phyloP scores from a whole-genome alignment of 2,888 invertebrate species.

The Vandiemenella viatica region DNA sequence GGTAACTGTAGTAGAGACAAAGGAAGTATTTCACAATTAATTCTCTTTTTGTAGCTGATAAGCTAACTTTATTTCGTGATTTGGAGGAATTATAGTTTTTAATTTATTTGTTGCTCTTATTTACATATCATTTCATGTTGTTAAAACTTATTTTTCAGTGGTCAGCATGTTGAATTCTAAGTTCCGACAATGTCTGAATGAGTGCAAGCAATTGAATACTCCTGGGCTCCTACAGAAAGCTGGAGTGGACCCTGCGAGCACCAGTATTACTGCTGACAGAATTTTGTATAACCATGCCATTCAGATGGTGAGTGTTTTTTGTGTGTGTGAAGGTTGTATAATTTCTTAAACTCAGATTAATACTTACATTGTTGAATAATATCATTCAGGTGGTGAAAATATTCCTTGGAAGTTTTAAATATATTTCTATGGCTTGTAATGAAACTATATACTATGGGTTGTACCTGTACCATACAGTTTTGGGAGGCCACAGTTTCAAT shows the following conservation, averaged over 20 bases:
- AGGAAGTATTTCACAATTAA: background rate
- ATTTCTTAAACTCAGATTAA: background rate
- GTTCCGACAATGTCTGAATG: conserved; percentile 74
- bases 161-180: conserved; percentile 80
- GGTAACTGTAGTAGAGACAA: too few species aligned
- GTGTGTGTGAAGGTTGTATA: too few species aligned
- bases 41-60: background rate
- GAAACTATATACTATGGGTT: too few species aligned
- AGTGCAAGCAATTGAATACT: conserved; percentile 76
- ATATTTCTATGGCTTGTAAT: too few species aligned
- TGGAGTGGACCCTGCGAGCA: conserved; percentile 41
- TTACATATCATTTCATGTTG: background rate
- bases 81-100: background rate
- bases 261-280: conserved; percentile 74
- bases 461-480: too few species aligned
- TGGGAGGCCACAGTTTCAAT: too few species aligned
- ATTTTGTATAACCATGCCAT: conserved; percentile 96
- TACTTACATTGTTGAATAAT: background rate
- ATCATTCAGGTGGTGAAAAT: too few species aligned
- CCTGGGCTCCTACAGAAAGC: conserved; percentile 54
- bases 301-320: conserved; percentile 59
- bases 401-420: too few species aligned
- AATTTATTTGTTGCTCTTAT: background rate
- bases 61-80: background rate
- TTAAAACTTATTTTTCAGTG: conserved; percentile 41